These are phyloP conservation scores for Macrosiphum euphorbiae DNA, from an alignment of 2,888 invertebrate genomes.

Conservation along the genomic window DNA sequence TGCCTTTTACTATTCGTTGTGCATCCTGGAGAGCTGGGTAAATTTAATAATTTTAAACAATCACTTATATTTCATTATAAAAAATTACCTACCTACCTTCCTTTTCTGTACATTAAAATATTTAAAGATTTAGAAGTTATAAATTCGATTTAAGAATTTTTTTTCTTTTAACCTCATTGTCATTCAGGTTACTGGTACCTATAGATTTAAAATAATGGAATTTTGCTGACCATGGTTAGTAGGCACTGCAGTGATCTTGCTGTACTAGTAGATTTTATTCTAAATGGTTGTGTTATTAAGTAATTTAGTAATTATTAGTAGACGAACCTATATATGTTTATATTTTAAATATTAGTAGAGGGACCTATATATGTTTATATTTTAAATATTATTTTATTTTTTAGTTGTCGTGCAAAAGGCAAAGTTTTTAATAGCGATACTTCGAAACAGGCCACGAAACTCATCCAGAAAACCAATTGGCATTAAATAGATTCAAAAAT, in stretches of 20 bases:
- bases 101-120: not conserved
- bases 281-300: not conserved
- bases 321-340: no score
- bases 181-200: not conserved
- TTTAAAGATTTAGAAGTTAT: not conserved
- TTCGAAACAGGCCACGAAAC: not conserved
- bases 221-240: not conserved
- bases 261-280: not conserved
- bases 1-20: not conserved
- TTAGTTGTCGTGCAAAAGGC: not conserved
- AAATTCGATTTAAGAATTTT: not conserved
- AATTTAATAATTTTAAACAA: not conserved
- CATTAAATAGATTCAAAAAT: not conserved
- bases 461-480: not conserved
- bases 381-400: not conserved
- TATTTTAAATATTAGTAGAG: no score
- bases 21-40: slow-evolving; percentile 4
- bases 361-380: no score
- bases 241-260: no score
- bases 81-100: not conserved
- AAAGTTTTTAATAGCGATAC: not conserved
- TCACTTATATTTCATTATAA: not conserved
- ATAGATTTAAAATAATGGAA: not conserved
- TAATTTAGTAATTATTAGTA: not conserved
- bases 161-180: not conserved